Conservation (phyloP, 2,888 invertebrate genomes). For the Nephrotoma appendiculata region DNA sequence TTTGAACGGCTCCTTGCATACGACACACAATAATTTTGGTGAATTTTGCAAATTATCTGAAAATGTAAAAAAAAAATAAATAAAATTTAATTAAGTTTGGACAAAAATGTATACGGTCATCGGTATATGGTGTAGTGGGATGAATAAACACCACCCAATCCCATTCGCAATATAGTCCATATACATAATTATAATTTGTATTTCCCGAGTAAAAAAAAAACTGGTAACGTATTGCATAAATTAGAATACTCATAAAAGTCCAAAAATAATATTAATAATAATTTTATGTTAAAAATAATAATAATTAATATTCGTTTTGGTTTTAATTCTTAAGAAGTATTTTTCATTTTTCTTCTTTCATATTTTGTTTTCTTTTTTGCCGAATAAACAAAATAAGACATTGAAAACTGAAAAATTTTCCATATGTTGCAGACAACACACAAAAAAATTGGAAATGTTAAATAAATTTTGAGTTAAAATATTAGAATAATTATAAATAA, state of each 20-base stretch:
- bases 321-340: not conserved
- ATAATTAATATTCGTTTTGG: not conserved
- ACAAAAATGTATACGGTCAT: not conserved
- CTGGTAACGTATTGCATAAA: not conserved
- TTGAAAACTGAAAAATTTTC: not conserved
- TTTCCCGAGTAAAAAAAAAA: not conserved
- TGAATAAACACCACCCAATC: not conserved
- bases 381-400: not conserved
- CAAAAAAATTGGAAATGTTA: not conserved
- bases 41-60: slow-evolving; percentile 22
- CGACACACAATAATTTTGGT: slow-evolving; percentile 43
- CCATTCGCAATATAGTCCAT: not conserved
- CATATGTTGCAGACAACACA: not conserved
- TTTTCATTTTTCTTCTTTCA: not conserved
- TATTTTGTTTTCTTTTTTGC: not conserved
- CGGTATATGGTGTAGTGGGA: not conserved
- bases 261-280: not conserved
- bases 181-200: not conserved
- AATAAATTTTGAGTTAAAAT: not conserved
- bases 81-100: not conserved
- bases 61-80: not conserved
- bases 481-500: not conserved
- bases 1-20: slow-evolving; percentile 49
- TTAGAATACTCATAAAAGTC: not conserved
- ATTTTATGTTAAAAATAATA: not conserved